A percentile compares a stretch with the other conserved stretches of the same genome.
Conservation (phyloP, 2,888 invertebrate species). For the Congeria kusceri region DNA sequence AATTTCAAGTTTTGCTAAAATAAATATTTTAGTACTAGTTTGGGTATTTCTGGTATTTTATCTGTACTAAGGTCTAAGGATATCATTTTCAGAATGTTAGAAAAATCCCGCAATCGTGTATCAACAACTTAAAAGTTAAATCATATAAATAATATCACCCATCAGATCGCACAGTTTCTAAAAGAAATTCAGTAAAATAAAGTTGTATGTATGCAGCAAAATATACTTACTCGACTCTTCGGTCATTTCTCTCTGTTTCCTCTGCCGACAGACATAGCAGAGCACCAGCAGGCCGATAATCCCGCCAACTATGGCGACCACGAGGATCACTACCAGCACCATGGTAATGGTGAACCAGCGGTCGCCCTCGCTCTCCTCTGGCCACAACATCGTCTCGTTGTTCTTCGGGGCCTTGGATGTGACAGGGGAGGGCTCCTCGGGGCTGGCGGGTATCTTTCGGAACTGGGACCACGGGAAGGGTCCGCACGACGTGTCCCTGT, state of each 20-base stretch:
- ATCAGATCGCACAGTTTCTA: no score
- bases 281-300: conserved; percentile 35
- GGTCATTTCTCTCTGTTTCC: conserved; percentile 51
- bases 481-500: conserved; percentile 47
- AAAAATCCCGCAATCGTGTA: no score
- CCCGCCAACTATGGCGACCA: conserved; percentile 41
- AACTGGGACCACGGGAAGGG: conserved; percentile 41
- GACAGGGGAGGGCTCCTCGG: not conserved
- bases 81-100: no score
- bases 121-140: no score
- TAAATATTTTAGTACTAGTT: no score
- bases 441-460: not conserved
- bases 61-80: no score
- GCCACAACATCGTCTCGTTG: conserved; percentile 30
- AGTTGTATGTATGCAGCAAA: no score
- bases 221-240: conserved; percentile 56
- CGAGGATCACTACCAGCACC: conserved; percentile 54
- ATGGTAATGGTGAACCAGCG: conserved; percentile 62
- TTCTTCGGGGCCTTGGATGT: not conserved
- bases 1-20: no score
- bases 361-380: conserved; percentile 27
- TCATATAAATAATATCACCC: no score
- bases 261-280: conserved; percentile 47
- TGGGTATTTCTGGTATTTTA: no score
- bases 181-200: no score